Base-by-base conservation (phyloP, 2,888 invertebrate genomes). In the Chymomyza caudatula region DNA sequence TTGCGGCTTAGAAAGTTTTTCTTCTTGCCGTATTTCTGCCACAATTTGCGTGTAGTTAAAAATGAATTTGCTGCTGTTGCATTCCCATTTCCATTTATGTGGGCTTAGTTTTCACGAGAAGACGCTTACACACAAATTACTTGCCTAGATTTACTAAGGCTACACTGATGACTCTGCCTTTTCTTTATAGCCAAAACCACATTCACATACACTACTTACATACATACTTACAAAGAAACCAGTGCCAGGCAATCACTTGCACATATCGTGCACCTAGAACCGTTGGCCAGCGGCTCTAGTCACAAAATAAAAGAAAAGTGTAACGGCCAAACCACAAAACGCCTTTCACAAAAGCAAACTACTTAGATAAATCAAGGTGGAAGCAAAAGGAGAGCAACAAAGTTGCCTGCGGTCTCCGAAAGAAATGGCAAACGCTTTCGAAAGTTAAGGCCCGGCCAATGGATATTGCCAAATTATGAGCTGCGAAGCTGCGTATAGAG, bases 171-270 rank as follows among this genome's bases (percentile, higher is more conserved):
- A 47, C 19, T 47, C n/a, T 17, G 6, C n/a, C 11, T 47, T 17
- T 15, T 47, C 6, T 47, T n/a, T 37, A 11, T 11, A 37, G 3
- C 29, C 29, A 37, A 37, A 37, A 8, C 29, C 29, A 37, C 29
- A 37, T 37, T 8, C 29, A 37, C 29, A 37, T 37, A 37, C 11
- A 2, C 29, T n/a, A n/a, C n/a, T n/a, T n/a, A n/a, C n/a, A n/a
- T n/a, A n/a, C n/a, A n/a, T n/a, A n/a, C n/a, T n/a, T n/a, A n/a
- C n/a, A n/a, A n/a, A n/a, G n/a, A 71, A 85, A 79, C 80, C 80
- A 83, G 84, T 85, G 83, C 85, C 85, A 83, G 74, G 85, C 79
- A 85, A 76, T 79, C 82, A 82, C 79, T 75, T 37, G 29, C 29
- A 37, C 29, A 8, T 37, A 37, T 2, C 29, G 3, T 37, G 43